phyloP scores from a whole-genome alignment of 1,140 invertebrate species.

The Helicoverpa zea region DNA sequence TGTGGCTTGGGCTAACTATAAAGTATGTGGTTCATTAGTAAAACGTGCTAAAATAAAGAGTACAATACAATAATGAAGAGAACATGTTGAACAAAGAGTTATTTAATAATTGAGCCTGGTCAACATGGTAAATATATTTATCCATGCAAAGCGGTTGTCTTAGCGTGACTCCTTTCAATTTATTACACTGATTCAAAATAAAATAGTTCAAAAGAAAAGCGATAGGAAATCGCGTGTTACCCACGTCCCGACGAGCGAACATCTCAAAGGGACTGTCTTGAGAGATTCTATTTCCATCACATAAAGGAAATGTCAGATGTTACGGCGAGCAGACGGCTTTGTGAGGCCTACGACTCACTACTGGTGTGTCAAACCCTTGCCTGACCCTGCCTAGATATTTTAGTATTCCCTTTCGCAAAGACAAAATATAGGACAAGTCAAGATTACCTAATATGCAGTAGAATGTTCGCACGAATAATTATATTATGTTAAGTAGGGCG shows the following conservation, averaged over 20 bases:
- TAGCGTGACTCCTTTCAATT: too few species aligned
- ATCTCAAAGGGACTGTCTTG: conserved; percentile 1
- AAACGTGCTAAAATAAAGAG: too few species aligned
- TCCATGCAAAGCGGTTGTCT: too few species aligned
- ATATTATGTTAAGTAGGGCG: conserved; percentile 27
- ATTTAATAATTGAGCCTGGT: too few species aligned
- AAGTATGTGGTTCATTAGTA: background rate
- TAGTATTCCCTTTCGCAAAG: conserved; percentile 30
- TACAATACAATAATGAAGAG: too few species aligned
- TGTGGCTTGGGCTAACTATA: background rate
- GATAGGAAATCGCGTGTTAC: background rate
- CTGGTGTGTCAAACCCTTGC: conserved; percentile 6
- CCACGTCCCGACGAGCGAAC: background rate
- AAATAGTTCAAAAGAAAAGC: too few species aligned
- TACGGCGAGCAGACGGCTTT: background rate
- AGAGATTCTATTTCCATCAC: conserved; percentile 1
- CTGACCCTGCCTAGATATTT: conserved; percentile 35
- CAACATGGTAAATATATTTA: too few species aligned
- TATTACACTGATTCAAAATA: too few species aligned
- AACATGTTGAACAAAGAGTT: too few species aligned
- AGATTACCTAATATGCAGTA: conserved; percentile 25
- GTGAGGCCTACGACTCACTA: conserved; percentile 1
- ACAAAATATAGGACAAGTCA: conserved; percentile 16
- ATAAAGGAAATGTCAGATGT: conserved; percentile 12
- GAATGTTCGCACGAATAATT: conserved; percentile 21